Evolutionary conservation across 2,113 vertebrate species (phyloP).

Genomic region (Cavia porcellus): DNA sequence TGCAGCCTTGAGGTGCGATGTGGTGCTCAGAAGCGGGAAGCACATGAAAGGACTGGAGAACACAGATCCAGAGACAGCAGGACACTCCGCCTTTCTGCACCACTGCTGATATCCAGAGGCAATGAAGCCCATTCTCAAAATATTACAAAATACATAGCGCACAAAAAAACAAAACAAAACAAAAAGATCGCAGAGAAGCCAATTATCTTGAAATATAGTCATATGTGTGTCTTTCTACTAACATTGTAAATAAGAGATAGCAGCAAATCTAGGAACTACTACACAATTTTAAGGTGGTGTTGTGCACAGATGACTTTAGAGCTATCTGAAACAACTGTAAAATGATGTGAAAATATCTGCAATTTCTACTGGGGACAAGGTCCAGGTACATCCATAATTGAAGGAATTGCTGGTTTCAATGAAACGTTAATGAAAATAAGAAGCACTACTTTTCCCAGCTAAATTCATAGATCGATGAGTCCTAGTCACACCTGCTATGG

Average conservation of each 20-base stretch:
- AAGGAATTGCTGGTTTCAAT: conserved; percentile 16
- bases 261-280: background rate
- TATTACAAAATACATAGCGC: background rate
- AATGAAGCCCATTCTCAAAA: background rate
- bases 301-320: background rate
- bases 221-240: background rate
- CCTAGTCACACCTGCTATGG: background rate
- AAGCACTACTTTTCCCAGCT: background rate
- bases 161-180: background rate
- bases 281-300: background rate
- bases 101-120: background rate
- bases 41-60: background rate
- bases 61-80: background rate
- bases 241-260: background rate
- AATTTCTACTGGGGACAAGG: background rate
- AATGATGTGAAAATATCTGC: background rate
- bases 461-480: background rate
- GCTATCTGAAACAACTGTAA: background rate
- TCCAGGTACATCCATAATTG: background rate
- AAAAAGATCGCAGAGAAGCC: background rate
- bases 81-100: background rate
- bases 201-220: background rate
- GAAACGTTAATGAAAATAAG: conserved; percentile 15
- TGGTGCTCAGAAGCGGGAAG: background rate
- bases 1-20: background rate